Evolutionary conservation across 2,113 vertebrate species (phyloP).

Genomic region (Tragelaphus scriptus): DNA sequence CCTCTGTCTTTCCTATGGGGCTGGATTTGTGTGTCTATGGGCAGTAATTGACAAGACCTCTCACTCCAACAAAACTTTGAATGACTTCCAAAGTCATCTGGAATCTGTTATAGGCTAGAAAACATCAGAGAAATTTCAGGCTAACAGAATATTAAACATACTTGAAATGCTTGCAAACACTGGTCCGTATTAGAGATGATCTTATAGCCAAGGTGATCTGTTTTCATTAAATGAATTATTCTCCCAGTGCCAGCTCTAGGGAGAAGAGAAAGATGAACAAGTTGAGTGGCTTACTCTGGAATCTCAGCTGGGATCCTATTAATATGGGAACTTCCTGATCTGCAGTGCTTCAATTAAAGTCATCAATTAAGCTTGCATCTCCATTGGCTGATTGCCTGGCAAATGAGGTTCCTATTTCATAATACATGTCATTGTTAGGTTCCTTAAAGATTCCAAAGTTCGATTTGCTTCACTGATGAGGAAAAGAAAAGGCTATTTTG

Average conservation of each 20-base stretch:
- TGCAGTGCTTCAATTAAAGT: background rate
- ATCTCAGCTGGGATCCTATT: background rate
- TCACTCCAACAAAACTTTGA: background rate
- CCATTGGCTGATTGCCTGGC: background rate
- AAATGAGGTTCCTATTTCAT: background rate
- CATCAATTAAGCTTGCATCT: background rate
- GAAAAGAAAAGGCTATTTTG: background rate
- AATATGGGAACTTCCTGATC: background rate
- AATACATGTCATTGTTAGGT: background rate
- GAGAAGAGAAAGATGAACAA: background rate
- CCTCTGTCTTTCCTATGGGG: background rate
- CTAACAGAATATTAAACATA: background rate
- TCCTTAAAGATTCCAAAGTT: background rate
- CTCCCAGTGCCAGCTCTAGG: background rate
- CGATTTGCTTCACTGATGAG: background rate
- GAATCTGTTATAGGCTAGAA: background rate
- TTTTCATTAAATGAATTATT: background rate
- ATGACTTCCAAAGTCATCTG: background rate
- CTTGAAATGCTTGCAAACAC: background rate
- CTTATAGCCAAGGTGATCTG: background rate
- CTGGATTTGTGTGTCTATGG: background rate
- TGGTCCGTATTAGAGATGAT: background rate
- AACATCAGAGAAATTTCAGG: background rate
- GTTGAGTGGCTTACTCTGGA: background rate
- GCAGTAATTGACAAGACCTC: background rate